phyloP scores from a whole-genome alignment of 2,888 invertebrate species.

The Drosophila fungiperda region DNA sequence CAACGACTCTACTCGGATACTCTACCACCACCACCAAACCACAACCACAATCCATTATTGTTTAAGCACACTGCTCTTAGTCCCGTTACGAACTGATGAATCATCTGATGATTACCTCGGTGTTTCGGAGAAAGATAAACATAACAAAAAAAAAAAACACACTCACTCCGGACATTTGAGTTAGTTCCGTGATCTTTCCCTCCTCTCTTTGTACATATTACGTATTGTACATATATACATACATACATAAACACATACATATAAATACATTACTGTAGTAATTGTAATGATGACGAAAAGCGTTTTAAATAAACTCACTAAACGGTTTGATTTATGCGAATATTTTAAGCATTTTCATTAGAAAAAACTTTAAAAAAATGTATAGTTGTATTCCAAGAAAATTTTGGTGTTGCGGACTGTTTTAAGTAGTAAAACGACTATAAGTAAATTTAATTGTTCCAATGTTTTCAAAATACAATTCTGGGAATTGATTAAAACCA shows the following conservation, averaged over 20 bases:
- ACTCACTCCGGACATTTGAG: constrained; percentile 58
- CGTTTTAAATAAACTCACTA: constrained; percentile 76
- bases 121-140: constrained; percentile 10
- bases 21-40: constrained; percentile 50
- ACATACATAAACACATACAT: constrained; percentile 38
- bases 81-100: constrained; percentile 48
- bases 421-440: neutral
- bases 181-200: constrained; percentile 54
- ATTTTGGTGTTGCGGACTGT: neutral
- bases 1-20: constrained; percentile 70
- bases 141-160: constrained; percentile 27
- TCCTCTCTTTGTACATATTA: constrained; percentile 36
- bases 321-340: constrained; percentile 75
- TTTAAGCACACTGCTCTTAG: constrained; percentile 76
- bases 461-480: neutral
- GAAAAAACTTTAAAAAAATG: neutral
- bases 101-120: constrained; percentile 12
- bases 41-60: constrained; percentile 49
- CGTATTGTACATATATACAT: constrained; percentile 33
- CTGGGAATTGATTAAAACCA: neutral
- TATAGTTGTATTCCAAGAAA: accelerated
- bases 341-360: constrained; percentile 9
- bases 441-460: neutral
- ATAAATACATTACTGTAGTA: constrained; percentile 49
- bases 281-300: constrained; percentile 80